A percentile compares a stretch with the other conserved stretches of the same genome.
These are phyloP conservation scores for Perdita meconis DNA, from an alignment of 2,888 invertebrate species.

Conservation along the genomic window DNA sequence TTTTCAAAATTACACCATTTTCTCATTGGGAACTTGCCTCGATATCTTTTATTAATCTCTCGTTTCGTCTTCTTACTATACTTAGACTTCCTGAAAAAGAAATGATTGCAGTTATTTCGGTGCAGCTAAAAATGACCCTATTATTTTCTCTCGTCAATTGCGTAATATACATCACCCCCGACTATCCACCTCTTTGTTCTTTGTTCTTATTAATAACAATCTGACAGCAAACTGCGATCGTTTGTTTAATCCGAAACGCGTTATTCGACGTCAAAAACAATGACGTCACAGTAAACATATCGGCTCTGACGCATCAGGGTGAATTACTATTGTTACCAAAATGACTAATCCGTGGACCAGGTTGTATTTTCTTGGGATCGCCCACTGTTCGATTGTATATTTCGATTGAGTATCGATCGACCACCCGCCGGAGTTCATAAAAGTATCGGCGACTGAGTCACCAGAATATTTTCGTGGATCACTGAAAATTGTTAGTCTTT, in stretches of 20 bases:
- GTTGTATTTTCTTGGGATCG: not conserved
- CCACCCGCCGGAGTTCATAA: conserved; percentile 19
- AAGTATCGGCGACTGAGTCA: conserved; percentile 49
- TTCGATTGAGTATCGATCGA: conserved; percentile 47
- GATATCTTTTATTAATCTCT: no score
- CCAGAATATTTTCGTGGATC: conserved; percentile 49
- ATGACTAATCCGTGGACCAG: conserved; percentile 45
- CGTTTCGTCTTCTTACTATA: no score
- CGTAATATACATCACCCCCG: conserved; percentile 7
- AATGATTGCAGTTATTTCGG: no score
- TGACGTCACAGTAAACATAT: conserved; percentile 48
- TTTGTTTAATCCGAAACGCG: conserved; percentile 22
- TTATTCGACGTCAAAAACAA: conserved; percentile 34
- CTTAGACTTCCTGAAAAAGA: no score
- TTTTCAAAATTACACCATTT: no score
- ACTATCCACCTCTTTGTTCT: not conserved
- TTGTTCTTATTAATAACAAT: not conserved
- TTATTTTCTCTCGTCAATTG: not conserved
- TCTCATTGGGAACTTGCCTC: no score
- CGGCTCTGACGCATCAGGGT: conserved; percentile 53
- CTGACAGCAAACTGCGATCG: not conserved
- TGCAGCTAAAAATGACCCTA: not conserved
- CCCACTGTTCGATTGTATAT: conserved; percentile 29
- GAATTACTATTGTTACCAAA: conserved; percentile 50
- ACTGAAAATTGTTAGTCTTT: conserved; percentile 14